These are phyloP conservation scores for Smittia sp. DNA, from an alignment of 2,888 invertebrate genomes.

Conservation along the genomic window DNA sequence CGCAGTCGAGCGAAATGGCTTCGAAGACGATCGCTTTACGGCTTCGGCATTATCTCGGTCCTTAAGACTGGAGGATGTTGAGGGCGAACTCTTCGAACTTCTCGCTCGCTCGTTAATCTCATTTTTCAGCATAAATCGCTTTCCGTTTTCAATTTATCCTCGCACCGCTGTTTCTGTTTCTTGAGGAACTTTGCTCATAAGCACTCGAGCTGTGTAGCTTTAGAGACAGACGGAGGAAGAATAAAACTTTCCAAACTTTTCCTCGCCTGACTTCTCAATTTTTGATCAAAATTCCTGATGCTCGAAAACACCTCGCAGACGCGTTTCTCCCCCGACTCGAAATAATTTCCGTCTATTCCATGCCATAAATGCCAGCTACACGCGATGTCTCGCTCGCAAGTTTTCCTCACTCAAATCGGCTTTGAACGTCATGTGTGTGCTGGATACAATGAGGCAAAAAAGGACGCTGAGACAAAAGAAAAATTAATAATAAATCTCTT, in stretches of 20 bases:
- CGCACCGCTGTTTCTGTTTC: neutral
- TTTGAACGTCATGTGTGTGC: neutral
- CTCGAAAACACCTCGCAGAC: no score
- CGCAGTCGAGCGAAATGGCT: neutral
- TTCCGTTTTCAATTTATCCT: neutral
- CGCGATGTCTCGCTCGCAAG: neutral
- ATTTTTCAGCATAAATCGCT: neutral
- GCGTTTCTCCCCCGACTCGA: no score
- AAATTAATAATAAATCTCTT: slow-evolving; percentile 20
- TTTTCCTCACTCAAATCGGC: neutral
- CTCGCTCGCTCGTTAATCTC: neutral
- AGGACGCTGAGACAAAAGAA: slow-evolving; percentile 3
- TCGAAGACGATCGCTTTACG: neutral
- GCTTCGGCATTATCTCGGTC: slow-evolving; percentile 1
- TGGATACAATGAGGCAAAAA: neutral
- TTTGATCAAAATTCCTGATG: no score
- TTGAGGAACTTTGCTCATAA: no score
- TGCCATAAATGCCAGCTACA: slow-evolving; percentile 2
- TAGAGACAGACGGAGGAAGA: no score
- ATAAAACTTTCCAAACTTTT: no score
- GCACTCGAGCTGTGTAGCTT: no score
- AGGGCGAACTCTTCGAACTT: neutral
- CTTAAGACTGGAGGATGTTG: neutral
- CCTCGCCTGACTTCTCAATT: no score
- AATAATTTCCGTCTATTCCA: neutral